A percentile compares a stretch with the other conserved stretches of the same genome.
phyloP scores from a whole-genome alignment of 2,797 vertebrate genomes.

The Borostomias antarcticus region DNA sequence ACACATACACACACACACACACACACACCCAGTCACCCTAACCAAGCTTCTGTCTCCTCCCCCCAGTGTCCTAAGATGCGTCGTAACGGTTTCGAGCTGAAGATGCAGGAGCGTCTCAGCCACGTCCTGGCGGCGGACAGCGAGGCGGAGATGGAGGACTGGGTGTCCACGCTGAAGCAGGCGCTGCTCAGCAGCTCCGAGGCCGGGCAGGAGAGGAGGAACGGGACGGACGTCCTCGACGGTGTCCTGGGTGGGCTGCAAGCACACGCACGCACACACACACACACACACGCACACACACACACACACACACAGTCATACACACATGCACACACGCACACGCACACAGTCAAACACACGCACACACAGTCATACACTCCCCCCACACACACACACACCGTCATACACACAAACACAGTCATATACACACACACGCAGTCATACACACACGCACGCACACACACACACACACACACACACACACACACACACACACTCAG shows the following conservation, averaged over 20 bases:
- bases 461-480: neutral
- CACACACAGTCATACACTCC: neutral
- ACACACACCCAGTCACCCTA: no score
- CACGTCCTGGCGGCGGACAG: constrained; percentile 95
- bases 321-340: neutral
- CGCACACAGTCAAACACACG: neutral
- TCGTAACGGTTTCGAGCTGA: constrained; percentile 92
- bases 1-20: no score
- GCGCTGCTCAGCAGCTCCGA: constrained; percentile 89
- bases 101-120: constrained; percentile 96
- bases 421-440: neutral
- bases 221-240: constrained; percentile 80
- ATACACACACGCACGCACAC: neutral
- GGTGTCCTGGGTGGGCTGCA: constrained; percentile 65
- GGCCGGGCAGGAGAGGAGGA: constrained; percentile 85
- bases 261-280: neutral
- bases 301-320: neutral
- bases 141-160: constrained; percentile 97
- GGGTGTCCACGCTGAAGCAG: constrained; percentile 90
- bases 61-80: constrained; percentile 94
- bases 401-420: neutral
- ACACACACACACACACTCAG: neutral
- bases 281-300: neutral
- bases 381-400: neutral
- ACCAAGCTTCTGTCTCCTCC: neutral